Evolutionary conservation across 1,140 invertebrate species (phyloP), one percentile per base, ranked within the genome.

Genomic region (Tetramorium alpestre): DNA sequence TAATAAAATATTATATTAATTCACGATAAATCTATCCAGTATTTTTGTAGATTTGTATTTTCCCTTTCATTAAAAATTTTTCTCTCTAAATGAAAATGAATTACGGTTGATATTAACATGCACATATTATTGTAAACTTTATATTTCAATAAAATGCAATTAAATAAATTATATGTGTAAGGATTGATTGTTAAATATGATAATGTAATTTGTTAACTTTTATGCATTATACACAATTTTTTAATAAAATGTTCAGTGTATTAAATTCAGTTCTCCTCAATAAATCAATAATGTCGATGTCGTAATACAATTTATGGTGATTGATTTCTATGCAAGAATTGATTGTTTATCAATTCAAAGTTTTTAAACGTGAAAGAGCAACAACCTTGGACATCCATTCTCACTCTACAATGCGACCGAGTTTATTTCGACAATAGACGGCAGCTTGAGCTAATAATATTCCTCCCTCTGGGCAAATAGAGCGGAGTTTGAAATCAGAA

Each of bases 361-460:
- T 54, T 69, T 69, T 54, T 13, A 51, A 80, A 69, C 13, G 33
- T 1, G 64, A 70, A 18, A 51, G 28, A 69, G 44, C 76, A 67
- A 67, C 8, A 69, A 67, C 28, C 28, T 81, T 25, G 33, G 64
- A 70, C 33, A 67, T 38, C 5, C 10, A 47, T 51, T 10, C 11
- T 38, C 60, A 69, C n/a, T 7, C 47, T 16, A 41, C 58, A 87
- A 58, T 56, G 69, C 54, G 87, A 85, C 80, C 70, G 86, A 92
- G 88, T 91, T 94, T 93, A 92, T 93, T 93, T 89, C 91, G 90
- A 94, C 93, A 94, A 95, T 94, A 93, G 90, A 90, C 88, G 75
- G 92, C 93, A 94, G 91, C 91, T 95, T 92, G 92, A 94, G 91
- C 93, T 94, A 94, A 94, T 95, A 95, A 95, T 93, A 94, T 94